A percentile compares a stretch with the other conserved stretches of the same genome.
Conservation (phyloP, 2,888 invertebrate species). For the Listrodromus nycthemerus region DNA sequence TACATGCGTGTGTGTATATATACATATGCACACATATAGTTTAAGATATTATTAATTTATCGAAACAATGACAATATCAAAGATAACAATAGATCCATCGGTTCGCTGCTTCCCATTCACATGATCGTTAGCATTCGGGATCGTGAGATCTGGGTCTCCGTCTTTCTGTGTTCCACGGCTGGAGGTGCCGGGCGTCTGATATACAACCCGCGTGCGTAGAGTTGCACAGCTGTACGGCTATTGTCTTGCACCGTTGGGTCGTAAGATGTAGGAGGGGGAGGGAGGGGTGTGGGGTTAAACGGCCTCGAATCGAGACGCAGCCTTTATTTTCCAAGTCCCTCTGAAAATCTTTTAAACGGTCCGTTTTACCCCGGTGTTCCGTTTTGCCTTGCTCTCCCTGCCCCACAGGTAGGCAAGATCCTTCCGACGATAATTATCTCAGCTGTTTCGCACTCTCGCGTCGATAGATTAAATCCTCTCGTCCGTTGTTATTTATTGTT, state of each 20-base stretch:
- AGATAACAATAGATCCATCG: constrained; percentile 30
- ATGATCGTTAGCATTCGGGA: constrained; percentile 78
- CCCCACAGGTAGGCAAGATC: constrained; percentile 6
- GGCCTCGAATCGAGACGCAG: background rate
- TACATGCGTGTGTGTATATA: background rate
- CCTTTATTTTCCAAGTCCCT: background rate
- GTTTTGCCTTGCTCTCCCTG: background rate
- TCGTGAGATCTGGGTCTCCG: constrained; percentile 80
- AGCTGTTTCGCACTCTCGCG: constrained; percentile 55
- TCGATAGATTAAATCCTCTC: constrained; percentile 50
- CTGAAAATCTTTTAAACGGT: background rate
- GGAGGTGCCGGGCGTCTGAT: constrained; percentile 1
- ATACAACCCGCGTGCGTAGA: background rate
- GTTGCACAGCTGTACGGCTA: background rate
- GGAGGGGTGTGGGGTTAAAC: background rate
- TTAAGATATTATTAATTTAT: background rate
- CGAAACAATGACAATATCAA: constrained; percentile 17
- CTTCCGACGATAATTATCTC: constrained; percentile 54
- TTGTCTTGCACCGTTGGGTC: background rate
- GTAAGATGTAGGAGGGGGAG: background rate
- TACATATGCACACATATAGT: background rate
- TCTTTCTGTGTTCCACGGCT: constrained; percentile 38
- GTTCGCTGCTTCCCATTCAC: constrained; percentile 60
- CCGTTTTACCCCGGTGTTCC: background rate
- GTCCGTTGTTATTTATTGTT: background rate